Evolutionary conservation across 2,113 vertebrate species (phyloP), one percentile per base, ranked within the genome.

Genomic region (Neotoma lepida): DNA sequence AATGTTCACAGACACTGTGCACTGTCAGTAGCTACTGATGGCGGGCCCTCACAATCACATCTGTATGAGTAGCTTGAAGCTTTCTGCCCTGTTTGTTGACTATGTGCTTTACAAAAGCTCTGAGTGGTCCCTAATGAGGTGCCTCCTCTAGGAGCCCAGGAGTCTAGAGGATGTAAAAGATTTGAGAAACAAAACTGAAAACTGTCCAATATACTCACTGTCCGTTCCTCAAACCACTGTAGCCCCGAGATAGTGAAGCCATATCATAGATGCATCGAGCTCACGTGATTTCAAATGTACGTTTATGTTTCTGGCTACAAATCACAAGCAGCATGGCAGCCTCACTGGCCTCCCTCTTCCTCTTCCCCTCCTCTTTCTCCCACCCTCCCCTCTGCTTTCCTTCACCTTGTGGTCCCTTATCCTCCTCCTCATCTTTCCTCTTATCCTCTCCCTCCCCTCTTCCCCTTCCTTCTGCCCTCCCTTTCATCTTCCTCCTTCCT

Each of bases 401-500:
- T 20, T 39, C 9, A 3, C 14, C 24, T 20, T 58, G 26, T 9
- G 51, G 12, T 18, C 17, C 24, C 15, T 64, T 10, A 39, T 33
- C 13, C 10, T 30, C 12, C 20, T 35, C 49, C 17, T 24, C 33
- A 15, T 39, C n/a, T 3, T 41, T 70, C 24, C 35, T 49, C 14
- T 61, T 74, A 44, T 3, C 12, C 77, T 58, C 80, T 58, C 88
- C 94, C 77, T 46, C 20, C 3, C 20, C 22, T 10, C 22, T 1
- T 8, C 1, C 33, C 35, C 39, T 17, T 84, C 56, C 46, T 18
- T 6, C 30, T 39, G 30, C 63, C 51, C 9, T 2, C 78, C 85
- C 56, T 44, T 44, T 0, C 90, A 64, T 30, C 96, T 98, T 66
- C 97, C 63, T 33, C 33, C 18, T 24, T 66, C 44, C 13, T 68